Evolutionary conservation across 1,140 invertebrate genomes (phyloP).

Genomic region (Nephila pilipes): DNA sequence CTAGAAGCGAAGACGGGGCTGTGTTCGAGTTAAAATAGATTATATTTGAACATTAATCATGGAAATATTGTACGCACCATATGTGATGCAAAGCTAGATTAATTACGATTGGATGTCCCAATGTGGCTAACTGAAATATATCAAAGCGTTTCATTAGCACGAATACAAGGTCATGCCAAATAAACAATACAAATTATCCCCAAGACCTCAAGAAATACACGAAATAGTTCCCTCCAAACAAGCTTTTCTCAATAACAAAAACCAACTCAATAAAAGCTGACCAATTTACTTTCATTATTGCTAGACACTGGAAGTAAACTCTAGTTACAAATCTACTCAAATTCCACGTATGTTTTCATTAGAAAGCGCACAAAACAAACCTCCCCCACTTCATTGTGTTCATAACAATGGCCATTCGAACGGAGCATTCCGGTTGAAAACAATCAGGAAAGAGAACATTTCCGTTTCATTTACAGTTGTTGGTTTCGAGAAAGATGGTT

Average conservation of each 20-base stretch:
- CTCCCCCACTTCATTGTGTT: background rate
- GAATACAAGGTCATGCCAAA: too few species aligned
- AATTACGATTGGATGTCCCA: too few species aligned
- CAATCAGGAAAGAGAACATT: background rate
- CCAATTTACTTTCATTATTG: conserved; percentile 16
- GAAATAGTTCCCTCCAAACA: background rate
- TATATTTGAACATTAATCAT: too few species aligned
- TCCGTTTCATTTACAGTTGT: conserved; percentile 38
- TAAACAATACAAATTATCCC: too few species aligned
- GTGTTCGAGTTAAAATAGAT: too few species aligned
- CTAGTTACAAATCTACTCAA: background rate
- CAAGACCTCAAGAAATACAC: too few species aligned
- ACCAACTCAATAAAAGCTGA: background rate
- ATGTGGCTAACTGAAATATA: too few species aligned
- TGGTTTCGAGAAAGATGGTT: conserved; percentile 20
- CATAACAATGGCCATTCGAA: conserved; percentile 23
- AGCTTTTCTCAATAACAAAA: background rate
- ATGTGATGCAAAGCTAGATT: too few species aligned
- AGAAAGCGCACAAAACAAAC: background rate
- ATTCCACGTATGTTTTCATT: background rate
- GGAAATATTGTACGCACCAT: too few species aligned
- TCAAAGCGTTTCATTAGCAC: too few species aligned
- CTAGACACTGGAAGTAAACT: background rate
- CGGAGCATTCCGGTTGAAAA: background rate
- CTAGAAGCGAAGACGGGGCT: too few species aligned